Conservation (phyloP, 1,140 invertebrate genomes). For the Lepidurus arcticus region DNA sequence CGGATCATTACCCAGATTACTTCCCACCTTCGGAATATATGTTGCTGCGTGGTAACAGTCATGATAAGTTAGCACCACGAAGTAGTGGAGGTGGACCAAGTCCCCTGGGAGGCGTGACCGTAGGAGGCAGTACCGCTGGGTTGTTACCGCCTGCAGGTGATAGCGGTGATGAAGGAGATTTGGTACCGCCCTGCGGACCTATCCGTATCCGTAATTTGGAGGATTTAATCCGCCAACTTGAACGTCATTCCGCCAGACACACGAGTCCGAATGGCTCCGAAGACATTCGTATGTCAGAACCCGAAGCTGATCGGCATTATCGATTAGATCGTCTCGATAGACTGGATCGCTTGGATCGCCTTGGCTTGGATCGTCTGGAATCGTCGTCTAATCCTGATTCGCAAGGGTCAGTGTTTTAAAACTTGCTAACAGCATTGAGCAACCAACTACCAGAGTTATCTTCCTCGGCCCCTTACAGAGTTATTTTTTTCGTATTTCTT, state of each 20-base stretch:
- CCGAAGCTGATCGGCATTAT: conserved; percentile 81
- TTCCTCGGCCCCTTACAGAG: conserved; percentile 15
- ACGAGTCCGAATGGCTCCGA: conserved; percentile 80
- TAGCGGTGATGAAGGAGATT: conserved; percentile 40
- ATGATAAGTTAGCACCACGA: conserved; percentile 60
- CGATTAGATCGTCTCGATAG: conserved; percentile 56
- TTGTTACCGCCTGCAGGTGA: conserved; percentile 54
- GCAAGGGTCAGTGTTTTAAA: conserved; percentile 55
- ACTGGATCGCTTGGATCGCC: conserved; percentile 30
- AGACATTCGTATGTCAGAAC: conserved; percentile 85
- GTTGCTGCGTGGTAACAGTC: conserved; percentile 36
- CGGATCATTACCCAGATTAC: conserved; percentile 49
- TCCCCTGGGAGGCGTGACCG: conserved; percentile 40
- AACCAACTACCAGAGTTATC: conserved; percentile 21
- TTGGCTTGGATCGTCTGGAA: background rate
- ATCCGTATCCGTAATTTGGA: conserved; percentile 79
- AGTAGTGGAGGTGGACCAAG: conserved; percentile 42
- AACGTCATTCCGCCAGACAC: conserved; percentile 77
- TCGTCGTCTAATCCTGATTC: conserved; percentile 66
- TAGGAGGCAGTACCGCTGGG: conserved; percentile 5
- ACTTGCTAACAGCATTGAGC: background rate
- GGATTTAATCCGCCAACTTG: conserved; percentile 81
- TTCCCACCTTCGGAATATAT: conserved; percentile 34
- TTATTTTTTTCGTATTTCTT: background rate
- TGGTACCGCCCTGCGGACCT: conserved; percentile 43